Base-by-base conservation (phyloP, 2,113 vertebrate genomes). In the Ammospiza caudacuta region DNA sequence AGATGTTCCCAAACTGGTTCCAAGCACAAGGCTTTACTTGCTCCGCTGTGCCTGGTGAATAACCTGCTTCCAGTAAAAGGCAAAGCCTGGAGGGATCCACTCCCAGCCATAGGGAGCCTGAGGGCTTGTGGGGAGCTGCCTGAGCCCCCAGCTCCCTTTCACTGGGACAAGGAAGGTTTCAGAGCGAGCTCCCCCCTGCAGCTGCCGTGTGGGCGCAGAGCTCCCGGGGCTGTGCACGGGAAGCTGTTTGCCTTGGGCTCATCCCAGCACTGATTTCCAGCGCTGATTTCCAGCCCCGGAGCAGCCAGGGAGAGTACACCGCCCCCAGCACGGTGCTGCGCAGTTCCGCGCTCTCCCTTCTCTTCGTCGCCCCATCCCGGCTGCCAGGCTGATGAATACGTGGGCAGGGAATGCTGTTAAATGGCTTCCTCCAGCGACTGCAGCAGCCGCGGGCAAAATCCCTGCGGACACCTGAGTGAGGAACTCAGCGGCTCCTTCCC, bases 171-270 rank as follows among this genome's bases (percentile, higher is more conserved):
- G 16, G 25, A 27, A 25, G 5, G 3, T 19, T 83, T 51, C 15
- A 2, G 17, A 2, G 3, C 7, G 44, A 2, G 41, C 2, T 44
- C 5, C 11, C 35, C 18, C 27, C 10, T 31, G 62, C 64, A 67
- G 67, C 27, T 0, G 51, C 2, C 1, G 3, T 20, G 0, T 8
- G 41, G 81, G 35, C 43, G 67, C 49, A 18, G 23, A 83, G 64
- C 37, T 59, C 9, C 12, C 0, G 9, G 21, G 29, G 25, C 39
- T 1, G 0, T 9, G 54, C 3, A 6, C 67, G 2, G 6, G 35
- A 4, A 25, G 31, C 37, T 72, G 17, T 88, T 73, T 83, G 29
- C 68, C 72, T 57, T 76, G 80, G 77, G 83, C 73, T 81, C 1
- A 4, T 37, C n/a, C 72, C 83, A 61, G 63, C 6, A 2, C 63